A percentile compares a stretch with the other conserved stretches of the same genome.
Evolutionary conservation across 2,113 vertebrate genomes (phyloP).

Genomic region (Oreochromis tanganicae): DNA sequence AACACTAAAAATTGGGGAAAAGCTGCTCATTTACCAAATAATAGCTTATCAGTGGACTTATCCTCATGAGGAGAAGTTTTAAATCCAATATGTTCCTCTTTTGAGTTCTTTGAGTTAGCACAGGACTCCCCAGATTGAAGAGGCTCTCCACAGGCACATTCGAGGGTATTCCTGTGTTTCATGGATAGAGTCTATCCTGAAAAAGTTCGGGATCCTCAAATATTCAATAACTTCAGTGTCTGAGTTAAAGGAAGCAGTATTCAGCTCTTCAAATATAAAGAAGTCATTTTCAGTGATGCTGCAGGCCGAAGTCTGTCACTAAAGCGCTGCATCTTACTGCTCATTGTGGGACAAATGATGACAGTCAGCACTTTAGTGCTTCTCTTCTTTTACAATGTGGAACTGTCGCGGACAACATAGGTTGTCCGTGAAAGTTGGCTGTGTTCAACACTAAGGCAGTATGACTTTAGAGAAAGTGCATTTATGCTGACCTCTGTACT

Average conservation of each 20-base stretch:
- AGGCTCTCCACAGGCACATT: neutral
- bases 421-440: neutral
- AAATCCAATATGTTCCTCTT: neutral
- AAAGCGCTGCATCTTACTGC: neutral
- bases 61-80: neutral
- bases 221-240: neutral
- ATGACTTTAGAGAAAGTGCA: neutral
- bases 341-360: neutral
- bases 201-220: neutral
- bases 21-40: neutral
- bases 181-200: neutral
- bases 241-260: neutral
- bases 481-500: neutral
- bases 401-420: rapidly evolving
- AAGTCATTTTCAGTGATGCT: neutral
- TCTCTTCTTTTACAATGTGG: neutral
- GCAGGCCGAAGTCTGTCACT: neutral
- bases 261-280: neutral
- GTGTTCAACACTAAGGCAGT: neutral
- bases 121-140: neutral
- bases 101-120: neutral
- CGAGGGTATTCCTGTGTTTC: neutral
- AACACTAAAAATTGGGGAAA: neutral
- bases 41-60: neutral
- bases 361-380: neutral